Conservation (phyloP, 2,888 invertebrate species). For the Cephus pygmeus region DNA sequence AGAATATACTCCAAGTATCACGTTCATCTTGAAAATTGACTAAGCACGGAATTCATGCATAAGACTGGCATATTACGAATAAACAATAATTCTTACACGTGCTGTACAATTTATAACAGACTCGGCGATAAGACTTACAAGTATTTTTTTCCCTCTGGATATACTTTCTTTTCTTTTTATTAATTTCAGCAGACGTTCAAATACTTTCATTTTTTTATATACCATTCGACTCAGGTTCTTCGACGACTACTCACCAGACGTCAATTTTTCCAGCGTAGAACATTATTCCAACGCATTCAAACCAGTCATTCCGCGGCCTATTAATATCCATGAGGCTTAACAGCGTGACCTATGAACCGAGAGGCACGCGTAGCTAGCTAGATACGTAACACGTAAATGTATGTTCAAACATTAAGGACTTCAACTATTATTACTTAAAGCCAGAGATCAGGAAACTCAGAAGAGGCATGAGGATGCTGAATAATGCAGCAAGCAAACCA, state of each 20-base stretch:
- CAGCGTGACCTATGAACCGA: neutral
- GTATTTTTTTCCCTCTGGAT: neutral
- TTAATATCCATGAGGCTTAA: slow-evolving; percentile 29
- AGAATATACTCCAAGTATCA: too few species aligned
- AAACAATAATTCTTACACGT: neutral
- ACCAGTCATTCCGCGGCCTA: slow-evolving; percentile 15
- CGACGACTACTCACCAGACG: neutral
- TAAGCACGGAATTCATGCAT: neutral
- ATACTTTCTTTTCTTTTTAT: neutral
- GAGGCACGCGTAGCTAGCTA: neutral
- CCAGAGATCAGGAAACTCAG: neutral
- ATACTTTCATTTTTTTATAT: neutral
- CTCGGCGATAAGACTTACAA: neutral
- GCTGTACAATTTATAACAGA: neutral
- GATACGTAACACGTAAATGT: neutral
- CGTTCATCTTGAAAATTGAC: neutral
- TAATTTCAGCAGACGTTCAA: neutral
- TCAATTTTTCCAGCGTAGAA: neutral
- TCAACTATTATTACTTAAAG: neutral
- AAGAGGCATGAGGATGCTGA: neutral
- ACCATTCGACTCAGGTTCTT: neutral
- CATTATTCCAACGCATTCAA: neutral
- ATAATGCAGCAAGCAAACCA: neutral
- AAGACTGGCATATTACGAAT: neutral
- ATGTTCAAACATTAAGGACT: neutral